Base-by-base conservation (phyloP, 2,113 vertebrate genomes). In the Poeciliopsis occidentalis region DNA sequence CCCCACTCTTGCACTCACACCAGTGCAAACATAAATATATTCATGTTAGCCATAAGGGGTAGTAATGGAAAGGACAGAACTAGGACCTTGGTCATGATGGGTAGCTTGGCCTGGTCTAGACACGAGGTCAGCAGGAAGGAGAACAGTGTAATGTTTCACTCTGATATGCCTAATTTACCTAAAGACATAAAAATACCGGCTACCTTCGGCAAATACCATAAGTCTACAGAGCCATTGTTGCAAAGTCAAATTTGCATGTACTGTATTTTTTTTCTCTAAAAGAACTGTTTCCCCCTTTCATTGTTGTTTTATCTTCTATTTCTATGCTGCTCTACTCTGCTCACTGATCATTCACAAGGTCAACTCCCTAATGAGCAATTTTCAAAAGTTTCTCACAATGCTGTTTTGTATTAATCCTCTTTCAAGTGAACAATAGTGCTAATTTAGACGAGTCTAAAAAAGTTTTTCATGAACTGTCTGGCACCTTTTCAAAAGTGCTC, bases 11-110 rank as follows among this genome's bases (percentile, higher is more conserved):
- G 8, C 81, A 60, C 57, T 13, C 74, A 62, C 71, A 24, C 66
- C 7, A 24, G 41, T 62, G 54, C 61, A 75, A 24, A 67, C 44
- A 79, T 62, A 84, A 54, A 80, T 12, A 22, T 60, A 67, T 71
- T 69, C 68, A 51, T 81, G 81, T 88, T 78, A 90, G 72, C 69
- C 80, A 81, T 34, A 19, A 17, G 63, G 79, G 77, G 83, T 72
- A 80, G 75, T 91, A 88, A 92, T 88, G 88, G 84, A 74, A 77
- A 78, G 79, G 91, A 91, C 90, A 91, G 87, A 92, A 89, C 84
- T 85, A 82, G 92, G 90, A 90, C 86, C 85, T 76, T 69, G 84
- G 73, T 75, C 67, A 27, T 88, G 90, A 88, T 74, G 68, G 73
- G 71, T 74, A 71, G 54, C 74, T 77, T 79, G 82, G 19, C 64